These are phyloP conservation scores for Urocolius indicus DNA, from an alignment of 2,113 vertebrate genomes.

Conservation along the genomic window DNA sequence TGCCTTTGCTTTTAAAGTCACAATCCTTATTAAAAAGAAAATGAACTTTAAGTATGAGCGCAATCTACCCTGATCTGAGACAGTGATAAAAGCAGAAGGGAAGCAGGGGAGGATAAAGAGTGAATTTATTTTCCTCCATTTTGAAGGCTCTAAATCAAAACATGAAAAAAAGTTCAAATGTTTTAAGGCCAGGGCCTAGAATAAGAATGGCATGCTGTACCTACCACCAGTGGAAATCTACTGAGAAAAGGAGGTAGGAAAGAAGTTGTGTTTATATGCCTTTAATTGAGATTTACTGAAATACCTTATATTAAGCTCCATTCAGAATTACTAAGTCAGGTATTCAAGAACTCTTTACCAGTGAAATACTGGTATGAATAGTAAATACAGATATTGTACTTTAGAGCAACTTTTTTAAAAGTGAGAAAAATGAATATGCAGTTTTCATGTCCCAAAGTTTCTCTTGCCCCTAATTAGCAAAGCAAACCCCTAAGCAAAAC, in stretches of 20 bases:
- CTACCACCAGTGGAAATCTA: constrained; percentile 44
- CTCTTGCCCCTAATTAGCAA: constrained; percentile 24
- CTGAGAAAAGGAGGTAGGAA: constrained; percentile 21
- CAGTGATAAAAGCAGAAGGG: constrained; percentile 23
- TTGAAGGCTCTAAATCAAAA: constrained; percentile 20
- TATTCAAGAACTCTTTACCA: constrained; percentile 37
- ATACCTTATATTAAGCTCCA: constrained; percentile 7
- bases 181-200: constrained; percentile 8
- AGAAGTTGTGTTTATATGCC: background rate
- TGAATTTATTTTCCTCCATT: background rate
- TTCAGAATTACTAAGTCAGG: constrained; percentile 23
- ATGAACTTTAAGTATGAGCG: constrained; percentile 69
- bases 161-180: constrained; percentile 16
- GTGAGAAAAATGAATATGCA: constrained; percentile 20
- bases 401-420: constrained; percentile 29
- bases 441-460: constrained; percentile 43
- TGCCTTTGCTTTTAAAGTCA: constrained; percentile 67
- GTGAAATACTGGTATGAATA: constrained; percentile 60
- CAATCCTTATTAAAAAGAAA: constrained; percentile 64
- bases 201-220: background rate
- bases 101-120: background rate
- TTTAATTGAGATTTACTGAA: constrained; percentile 57
- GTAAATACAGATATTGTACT: constrained; percentile 66
- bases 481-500: constrained; percentile 30
- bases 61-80: background rate